phyloP scores from a whole-genome alignment of 1,140 invertebrate species.

The Zaprionus lachaisei region DNA sequence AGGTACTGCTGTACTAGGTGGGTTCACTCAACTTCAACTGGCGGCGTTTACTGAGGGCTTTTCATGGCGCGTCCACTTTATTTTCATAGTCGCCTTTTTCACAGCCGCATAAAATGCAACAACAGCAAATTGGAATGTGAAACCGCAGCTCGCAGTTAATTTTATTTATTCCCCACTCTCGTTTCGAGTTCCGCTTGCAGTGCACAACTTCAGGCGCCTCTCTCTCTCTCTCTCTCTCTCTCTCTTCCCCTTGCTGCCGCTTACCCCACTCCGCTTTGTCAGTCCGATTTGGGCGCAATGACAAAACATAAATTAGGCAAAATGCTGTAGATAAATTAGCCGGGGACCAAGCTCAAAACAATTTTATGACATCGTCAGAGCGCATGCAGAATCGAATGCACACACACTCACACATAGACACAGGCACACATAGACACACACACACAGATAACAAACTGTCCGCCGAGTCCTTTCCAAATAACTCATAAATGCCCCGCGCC shows the following conservation, averaged over 20 bases:
- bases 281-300: slow-evolving; percentile 52
- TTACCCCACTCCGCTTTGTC: slow-evolving; percentile 45
- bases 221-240: not conserved
- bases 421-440: not conserved
- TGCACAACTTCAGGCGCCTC: not conserved
- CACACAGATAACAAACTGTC: not conserved
- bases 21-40: slow-evolving; percentile 30
- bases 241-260: not conserved
- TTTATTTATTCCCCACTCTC: slow-evolving; percentile 70
- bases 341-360: slow-evolving; percentile 47
- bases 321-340: slow-evolving; percentile 78
- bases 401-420: not conserved
- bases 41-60: slow-evolving; percentile 41
- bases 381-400: slow-evolving; percentile 34
- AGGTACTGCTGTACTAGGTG: not conserved
- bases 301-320: slow-evolving; percentile 78
- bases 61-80: slow-evolving; percentile 72
- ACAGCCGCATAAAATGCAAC: slow-evolving; percentile 80
- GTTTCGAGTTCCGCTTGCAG: not conserved
- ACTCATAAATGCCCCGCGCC: slow-evolving; percentile 68
- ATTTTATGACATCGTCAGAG: slow-evolving; percentile 58
- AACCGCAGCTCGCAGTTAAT: slow-evolving; percentile 80
- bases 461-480: slow-evolving; percentile 55
- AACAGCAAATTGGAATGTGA: slow-evolving; percentile 82
- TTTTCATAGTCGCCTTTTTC: slow-evolving; percentile 80